A percentile compares a stretch with the other conserved stretches of the same genome.
Conservation (phyloP, 2,797 vertebrate species). For the Centropyge bicolor region DNA sequence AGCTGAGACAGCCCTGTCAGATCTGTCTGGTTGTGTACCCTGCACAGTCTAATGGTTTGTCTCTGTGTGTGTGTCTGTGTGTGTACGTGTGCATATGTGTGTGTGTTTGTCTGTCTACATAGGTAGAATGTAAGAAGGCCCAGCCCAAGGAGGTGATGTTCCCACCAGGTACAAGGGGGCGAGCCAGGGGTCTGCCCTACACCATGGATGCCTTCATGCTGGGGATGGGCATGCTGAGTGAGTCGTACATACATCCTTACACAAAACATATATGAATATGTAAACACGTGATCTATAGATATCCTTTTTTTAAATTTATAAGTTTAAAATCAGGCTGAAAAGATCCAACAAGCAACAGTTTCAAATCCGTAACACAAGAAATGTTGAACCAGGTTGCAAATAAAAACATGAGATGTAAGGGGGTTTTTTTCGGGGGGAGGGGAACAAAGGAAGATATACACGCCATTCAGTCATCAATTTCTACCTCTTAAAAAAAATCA, state of each 20-base stretch:
- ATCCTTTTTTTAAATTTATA: not conserved
- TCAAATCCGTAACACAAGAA: too few species aligned
- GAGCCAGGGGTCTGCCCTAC: constrained; percentile 94
- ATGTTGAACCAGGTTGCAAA: not conserved
- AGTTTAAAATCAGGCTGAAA: not conserved
- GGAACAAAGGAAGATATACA: not conserved
- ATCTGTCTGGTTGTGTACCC: constrained; percentile 74
- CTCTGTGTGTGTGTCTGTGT: constrained; percentile 41
- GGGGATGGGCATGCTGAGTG: constrained; percentile 98
- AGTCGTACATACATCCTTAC: constrained; percentile 72
- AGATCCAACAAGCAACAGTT: not conserved
- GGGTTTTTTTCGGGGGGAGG: not conserved
- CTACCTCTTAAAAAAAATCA: constrained; percentile 57
- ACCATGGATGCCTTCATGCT: constrained; percentile 99
- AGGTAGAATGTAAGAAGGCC: constrained; percentile 99
- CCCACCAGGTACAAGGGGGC: constrained; percentile 94
- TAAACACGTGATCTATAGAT: not conserved
- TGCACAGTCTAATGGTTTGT: constrained; percentile 77
- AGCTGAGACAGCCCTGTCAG: constrained; percentile 80
- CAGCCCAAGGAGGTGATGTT: constrained; percentile 99
- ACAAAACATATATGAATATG: not conserved
- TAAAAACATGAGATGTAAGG: constrained; percentile 10
- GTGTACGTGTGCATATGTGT: constrained; percentile 45
- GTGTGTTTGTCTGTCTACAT: constrained; percentile 80
- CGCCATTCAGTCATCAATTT: constrained; percentile 56